Conservation (phyloP, 2,113 vertebrate species). For the Oryzias celebensis region DNA sequence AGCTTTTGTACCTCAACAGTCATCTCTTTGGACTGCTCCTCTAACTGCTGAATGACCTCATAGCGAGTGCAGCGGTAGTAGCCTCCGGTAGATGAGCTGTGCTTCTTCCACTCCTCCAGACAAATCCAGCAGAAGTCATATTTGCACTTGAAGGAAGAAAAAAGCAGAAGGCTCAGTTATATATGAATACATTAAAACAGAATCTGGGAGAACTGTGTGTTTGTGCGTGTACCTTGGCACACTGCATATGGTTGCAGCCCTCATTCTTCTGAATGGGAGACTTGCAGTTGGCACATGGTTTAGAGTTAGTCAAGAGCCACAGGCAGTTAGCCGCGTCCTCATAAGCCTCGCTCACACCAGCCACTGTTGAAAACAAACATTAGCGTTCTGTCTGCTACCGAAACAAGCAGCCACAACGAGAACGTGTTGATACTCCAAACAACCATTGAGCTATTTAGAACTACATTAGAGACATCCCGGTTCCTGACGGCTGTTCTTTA, state of each 20-base stretch:
- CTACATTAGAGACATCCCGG: slow-evolving; percentile 22
- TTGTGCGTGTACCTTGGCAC: slow-evolving; percentile 87
- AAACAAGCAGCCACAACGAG: slow-evolving; percentile 12
- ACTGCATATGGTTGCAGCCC: slow-evolving; percentile 99
- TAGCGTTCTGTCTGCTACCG: slow-evolving; percentile 4
- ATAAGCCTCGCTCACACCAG: slow-evolving; percentile 94
- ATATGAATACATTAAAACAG: not conserved
- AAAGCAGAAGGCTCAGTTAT: not conserved
- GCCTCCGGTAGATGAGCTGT: slow-evolving; percentile 98
- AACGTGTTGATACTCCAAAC: not conserved
- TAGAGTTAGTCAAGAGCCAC: slow-evolving; percentile 97
- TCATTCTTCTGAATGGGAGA: slow-evolving; percentile 99
- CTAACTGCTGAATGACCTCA: slow-evolving; percentile 96
- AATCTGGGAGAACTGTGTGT: not conserved
- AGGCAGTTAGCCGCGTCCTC: slow-evolving; percentile 99
- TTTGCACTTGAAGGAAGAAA: slow-evolving; percentile 83
- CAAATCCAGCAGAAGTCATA: slow-evolving; percentile 99
- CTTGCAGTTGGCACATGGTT: slow-evolving; percentile 98
- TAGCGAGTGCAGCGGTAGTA: slow-evolving; percentile 98
- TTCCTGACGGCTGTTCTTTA: slow-evolving; percentile 35
- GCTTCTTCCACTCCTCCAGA: slow-evolving; percentile 81
- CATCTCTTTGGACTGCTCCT: slow-evolving; percentile 98
- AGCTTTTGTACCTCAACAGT: slow-evolving; percentile 87
- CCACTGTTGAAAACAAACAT: slow-evolving; percentile 77
- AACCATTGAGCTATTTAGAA: slow-evolving; percentile 13